Conservation (phyloP, 2,797 vertebrate species). For the Labroides dimidiatus region DNA sequence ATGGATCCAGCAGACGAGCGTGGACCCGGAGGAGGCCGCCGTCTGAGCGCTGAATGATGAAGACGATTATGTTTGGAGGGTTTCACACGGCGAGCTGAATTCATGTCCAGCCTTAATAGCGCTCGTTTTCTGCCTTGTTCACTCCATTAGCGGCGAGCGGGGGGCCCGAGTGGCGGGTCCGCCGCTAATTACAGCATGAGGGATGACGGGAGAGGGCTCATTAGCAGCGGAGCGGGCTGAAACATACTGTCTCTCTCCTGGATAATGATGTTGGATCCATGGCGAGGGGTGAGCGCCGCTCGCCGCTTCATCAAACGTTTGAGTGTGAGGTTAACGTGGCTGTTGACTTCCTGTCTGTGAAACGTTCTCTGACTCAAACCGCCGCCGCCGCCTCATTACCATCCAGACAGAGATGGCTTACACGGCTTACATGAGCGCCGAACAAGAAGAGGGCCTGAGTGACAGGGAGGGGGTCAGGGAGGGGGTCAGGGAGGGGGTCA, state of each 20-base stretch:
- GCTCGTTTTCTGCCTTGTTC: constrained; percentile 76
- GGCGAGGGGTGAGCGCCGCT: constrained; percentile 52
- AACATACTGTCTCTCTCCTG: constrained; percentile 78
- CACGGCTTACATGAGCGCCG: too few species aligned
- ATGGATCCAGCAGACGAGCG: constrained; percentile 17
- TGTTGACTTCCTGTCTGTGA: constrained; percentile 56
- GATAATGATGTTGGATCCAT: constrained; percentile 82
- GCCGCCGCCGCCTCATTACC: constrained; percentile 39
- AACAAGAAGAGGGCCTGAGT: too few species aligned
- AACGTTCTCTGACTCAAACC: constrained; percentile 14
- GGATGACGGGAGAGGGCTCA: constrained; percentile 80
- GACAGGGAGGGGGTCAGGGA: too few species aligned
- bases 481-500: too few species aligned
- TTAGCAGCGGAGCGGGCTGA: constrained; percentile 70
- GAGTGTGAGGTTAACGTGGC: constrained; percentile 69
- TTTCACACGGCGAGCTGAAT: constrained; percentile 52
- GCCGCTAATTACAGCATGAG: constrained; percentile 80
- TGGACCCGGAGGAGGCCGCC: constrained; percentile 31
- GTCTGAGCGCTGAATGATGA: constrained; percentile 49
- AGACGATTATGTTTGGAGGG: constrained; percentile 61
- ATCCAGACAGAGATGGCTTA: neutral
- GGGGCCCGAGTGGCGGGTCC: constrained; percentile 47
- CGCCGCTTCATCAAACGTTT: constrained; percentile 69
- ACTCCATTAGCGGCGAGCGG: constrained; percentile 70
- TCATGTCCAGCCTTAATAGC: constrained; percentile 65